Percentiles rank a stretch among this genome's conserved stretches.
phyloP scores from a whole-genome alignment of 2,797 vertebrate genomes.

The Synanceia verrucosa region DNA sequence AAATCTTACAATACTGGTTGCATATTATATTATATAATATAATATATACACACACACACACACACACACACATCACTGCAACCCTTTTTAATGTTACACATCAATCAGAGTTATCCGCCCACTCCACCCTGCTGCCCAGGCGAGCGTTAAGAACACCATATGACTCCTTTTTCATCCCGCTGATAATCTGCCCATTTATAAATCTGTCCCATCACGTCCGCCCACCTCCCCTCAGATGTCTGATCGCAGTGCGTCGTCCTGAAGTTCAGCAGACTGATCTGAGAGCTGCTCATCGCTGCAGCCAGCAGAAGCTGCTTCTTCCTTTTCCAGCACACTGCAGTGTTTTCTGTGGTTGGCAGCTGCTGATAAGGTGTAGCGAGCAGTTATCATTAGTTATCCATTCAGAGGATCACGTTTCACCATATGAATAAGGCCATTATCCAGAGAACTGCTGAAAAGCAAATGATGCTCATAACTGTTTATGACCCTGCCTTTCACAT shows the following conservation, averaged over 20 bases:
- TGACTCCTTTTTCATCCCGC: constrained; percentile 37
- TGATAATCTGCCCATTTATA: constrained; percentile 48
- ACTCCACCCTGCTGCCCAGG: constrained; percentile 33
- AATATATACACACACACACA: no score
- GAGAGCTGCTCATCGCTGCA: constrained; percentile 30
- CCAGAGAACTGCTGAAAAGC: constrained; percentile 28
- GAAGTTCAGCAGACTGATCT: constrained; percentile 31
- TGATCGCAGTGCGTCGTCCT: constrained; percentile 27
- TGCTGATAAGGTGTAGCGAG: constrained; percentile 51
- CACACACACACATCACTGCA: no score
- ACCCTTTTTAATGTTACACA: constrained; percentile 65
- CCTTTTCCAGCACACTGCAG: constrained; percentile 33
- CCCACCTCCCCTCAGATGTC: constrained; percentile 33
- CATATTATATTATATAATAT: no score
- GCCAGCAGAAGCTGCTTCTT: constrained; percentile 32
- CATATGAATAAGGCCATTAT: constrained; percentile 37
- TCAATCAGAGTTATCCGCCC: constrained; percentile 59
- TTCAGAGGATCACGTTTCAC: constrained; percentile 36
- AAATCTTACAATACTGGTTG: neutral
- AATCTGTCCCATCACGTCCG: constrained; percentile 4
- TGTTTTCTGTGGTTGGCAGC: constrained; percentile 35
- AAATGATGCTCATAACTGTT: constrained; percentile 26
- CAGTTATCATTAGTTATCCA: constrained; percentile 54
- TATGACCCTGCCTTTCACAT: neutral
- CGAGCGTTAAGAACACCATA: constrained; percentile 22